Evolutionary conservation across 2,888 invertebrate genomes (phyloP).

Genomic region (Drosophila bunnanda): DNA sequence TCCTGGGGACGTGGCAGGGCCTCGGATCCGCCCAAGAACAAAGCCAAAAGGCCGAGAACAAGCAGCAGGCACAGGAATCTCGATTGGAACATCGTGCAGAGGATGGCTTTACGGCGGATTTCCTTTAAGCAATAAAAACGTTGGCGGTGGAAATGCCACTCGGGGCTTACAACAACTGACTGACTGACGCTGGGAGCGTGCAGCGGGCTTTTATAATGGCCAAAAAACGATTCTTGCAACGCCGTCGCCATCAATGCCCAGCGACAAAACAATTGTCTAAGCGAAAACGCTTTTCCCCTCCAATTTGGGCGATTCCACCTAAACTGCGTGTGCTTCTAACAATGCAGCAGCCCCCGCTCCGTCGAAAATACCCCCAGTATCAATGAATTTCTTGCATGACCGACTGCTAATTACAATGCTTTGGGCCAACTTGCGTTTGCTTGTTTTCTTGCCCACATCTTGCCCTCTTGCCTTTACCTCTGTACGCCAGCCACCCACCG

Average conservation of each 20-base stretch:
- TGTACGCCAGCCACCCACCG: slow-evolving; percentile 14
- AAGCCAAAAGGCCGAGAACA: slow-evolving; percentile 51
- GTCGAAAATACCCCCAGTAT: slow-evolving; percentile 46
- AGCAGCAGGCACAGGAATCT: slow-evolving; percentile 58
- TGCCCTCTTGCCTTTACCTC: slow-evolving; percentile 16
- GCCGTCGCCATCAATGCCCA: slow-evolving; percentile 72
- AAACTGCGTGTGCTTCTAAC: slow-evolving; percentile 68
- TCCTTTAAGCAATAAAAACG: slow-evolving; percentile 14
- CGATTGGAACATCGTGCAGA: slow-evolving; percentile 65
- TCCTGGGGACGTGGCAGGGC: slow-evolving; percentile 72
- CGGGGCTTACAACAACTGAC: slow-evolving; percentile 67
- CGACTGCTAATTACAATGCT: slow-evolving; percentile 81
- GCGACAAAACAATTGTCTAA: slow-evolving; percentile 78
- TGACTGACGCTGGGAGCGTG: slow-evolving; percentile 71
- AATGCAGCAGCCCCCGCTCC: slow-evolving; percentile 38
- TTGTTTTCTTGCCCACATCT: slow-evolving; percentile 33
- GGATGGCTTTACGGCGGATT: slow-evolving; percentile 15
- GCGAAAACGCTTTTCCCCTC: slow-evolving; percentile 51
- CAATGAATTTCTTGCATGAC: slow-evolving; percentile 83
- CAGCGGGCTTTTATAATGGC: slow-evolving; percentile 79
- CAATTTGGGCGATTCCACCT: slow-evolving; percentile 57
- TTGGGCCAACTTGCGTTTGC: slow-evolving; percentile 35
- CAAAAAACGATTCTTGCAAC: slow-evolving; percentile 70
- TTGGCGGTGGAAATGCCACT: slow-evolving; percentile 67
- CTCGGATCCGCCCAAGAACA: slow-evolving; percentile 47